Percentiles rank a stretch among this genome's conserved stretches.
Conservation (phyloP, 2,888 invertebrate genomes). For the Byasa hedistus region DNA sequence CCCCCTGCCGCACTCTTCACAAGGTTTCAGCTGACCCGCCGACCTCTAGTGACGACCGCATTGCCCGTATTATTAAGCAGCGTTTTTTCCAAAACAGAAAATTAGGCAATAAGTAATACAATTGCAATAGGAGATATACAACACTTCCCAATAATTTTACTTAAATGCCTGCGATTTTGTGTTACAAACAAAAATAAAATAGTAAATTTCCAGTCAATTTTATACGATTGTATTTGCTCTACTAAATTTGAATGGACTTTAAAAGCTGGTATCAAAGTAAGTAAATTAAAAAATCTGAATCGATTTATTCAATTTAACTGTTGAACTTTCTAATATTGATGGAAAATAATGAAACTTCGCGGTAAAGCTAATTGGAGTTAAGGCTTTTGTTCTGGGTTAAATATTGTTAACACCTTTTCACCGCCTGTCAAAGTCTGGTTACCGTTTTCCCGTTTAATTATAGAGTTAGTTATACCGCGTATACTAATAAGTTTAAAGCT, state of each 20-base stretch:
- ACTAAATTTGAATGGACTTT: slow-evolving; percentile 11
- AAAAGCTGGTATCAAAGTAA: background rate
- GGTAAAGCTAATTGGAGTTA: slow-evolving; percentile 4
- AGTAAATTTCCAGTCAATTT: no score
- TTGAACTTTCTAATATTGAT: slow-evolving; percentile 2
- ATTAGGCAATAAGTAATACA: background rate
- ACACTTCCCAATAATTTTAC: background rate
- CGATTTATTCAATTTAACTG: slow-evolving; percentile 3
- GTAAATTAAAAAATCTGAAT: slow-evolving; percentile 8
- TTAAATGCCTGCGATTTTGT: background rate
- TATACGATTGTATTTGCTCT: no score
- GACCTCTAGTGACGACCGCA: slow-evolving; percentile 69
- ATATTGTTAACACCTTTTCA: slow-evolving; percentile 5
- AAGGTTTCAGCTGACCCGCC: slow-evolving; percentile 66
- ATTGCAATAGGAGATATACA: background rate
- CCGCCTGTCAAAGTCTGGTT: background rate
- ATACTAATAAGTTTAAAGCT: background rate
- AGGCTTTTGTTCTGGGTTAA: slow-evolving; percentile 15
- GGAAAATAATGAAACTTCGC: slow-evolving; percentile 8
- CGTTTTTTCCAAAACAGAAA: slow-evolving; percentile 9
- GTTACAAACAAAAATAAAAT: no score
- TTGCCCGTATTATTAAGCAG: slow-evolving; percentile 51
- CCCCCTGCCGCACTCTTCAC: slow-evolving; percentile 42
- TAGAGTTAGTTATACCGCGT: background rate
- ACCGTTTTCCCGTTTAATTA: background rate